Percentiles rank a stretch among this genome's conserved stretches.
These are phyloP conservation scores for Ameiurus melas DNA, from an alignment of 2,113 vertebrate genomes.

Conservation along the genomic window DNA sequence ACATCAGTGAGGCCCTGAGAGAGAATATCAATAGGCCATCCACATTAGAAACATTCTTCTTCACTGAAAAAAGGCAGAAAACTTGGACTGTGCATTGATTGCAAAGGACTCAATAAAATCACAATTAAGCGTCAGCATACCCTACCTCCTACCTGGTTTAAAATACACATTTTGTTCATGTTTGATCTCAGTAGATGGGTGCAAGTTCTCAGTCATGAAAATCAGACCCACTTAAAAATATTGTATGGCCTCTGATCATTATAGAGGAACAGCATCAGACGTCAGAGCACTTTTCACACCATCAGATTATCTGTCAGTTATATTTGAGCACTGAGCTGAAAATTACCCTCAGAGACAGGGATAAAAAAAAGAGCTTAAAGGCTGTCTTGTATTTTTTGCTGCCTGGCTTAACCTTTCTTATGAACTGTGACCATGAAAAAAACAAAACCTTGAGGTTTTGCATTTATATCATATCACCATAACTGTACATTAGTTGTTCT, in stretches of 20 bases:
- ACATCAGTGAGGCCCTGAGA: not conserved
- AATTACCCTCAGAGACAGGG: not conserved
- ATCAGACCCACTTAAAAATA: constrained; percentile 6
- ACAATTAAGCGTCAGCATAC: not conserved
- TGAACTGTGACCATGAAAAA: not conserved
- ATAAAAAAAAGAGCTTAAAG: not conserved
- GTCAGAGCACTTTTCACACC: not conserved
- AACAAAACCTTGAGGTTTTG: not conserved
- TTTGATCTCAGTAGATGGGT: not conserved
- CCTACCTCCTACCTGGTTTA: not conserved
- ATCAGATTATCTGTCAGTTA: not conserved
- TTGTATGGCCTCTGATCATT: not conserved
- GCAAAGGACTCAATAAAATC: not conserved
- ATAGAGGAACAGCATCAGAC: not conserved
- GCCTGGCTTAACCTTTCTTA: not conserved
- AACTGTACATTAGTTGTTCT: not conserved
- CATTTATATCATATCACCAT: not conserved
- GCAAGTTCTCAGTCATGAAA: not conserved
- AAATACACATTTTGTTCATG: not conserved
- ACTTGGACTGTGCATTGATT: not conserved
- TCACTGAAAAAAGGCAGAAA: not conserved
- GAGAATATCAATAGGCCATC: constrained; percentile 1
- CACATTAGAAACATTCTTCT: constrained; percentile 1
- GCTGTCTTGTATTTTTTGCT: not conserved
- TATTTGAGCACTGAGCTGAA: not conserved